A percentile compares a stretch with the other conserved stretches of the same genome.
Evolutionary conservation across 2,797 vertebrate genomes (phyloP).

Genomic region (Urophycis tenuis): DNA sequence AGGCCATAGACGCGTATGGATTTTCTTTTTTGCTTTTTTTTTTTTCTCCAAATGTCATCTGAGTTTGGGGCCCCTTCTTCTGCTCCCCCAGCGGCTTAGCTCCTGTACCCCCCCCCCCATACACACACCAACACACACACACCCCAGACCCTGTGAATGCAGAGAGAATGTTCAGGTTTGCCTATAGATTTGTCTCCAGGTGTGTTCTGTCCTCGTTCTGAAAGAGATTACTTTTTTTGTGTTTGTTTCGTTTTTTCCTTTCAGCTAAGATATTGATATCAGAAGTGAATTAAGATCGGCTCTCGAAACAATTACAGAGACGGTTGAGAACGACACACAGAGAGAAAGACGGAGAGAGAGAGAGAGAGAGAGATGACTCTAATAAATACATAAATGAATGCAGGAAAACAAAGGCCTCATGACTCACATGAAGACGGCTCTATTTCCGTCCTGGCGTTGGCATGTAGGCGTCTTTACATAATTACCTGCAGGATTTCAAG

Average conservation of each 20-base stretch:
- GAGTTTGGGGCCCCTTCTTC: slow-evolving; percentile 29
- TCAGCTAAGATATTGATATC: slow-evolving; percentile 1
- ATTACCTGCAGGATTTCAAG: slow-evolving; percentile 11
- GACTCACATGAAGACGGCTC: slow-evolving; percentile 5
- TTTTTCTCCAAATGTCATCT: slow-evolving; percentile 46
- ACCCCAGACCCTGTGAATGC: not conserved
- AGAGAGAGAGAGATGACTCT: not conserved
- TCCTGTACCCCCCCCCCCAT: not conserved
- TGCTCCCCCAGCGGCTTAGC: not conserved
- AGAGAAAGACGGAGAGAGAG: not conserved
- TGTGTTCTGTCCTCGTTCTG: not conserved
- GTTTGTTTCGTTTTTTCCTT: slow-evolving; percentile 10
- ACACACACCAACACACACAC: not conserved
- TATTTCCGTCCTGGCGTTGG: not conserved
- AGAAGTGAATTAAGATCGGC: not conserved
- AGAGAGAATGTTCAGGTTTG: not conserved
- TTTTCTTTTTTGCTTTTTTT: slow-evolving; percentile 40
- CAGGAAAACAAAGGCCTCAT: not conserved
- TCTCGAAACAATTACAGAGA: slow-evolving; percentile 4
- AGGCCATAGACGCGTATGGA: slow-evolving; percentile 48
- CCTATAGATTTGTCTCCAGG: not conserved
- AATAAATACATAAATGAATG: not conserved
- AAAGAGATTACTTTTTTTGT: not conserved
- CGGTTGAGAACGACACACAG: not conserved
- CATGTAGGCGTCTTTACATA: slow-evolving; percentile 5